phyloP scores from a whole-genome alignment of 1,140 invertebrate species.

The Drosophila baimaii region DNA sequence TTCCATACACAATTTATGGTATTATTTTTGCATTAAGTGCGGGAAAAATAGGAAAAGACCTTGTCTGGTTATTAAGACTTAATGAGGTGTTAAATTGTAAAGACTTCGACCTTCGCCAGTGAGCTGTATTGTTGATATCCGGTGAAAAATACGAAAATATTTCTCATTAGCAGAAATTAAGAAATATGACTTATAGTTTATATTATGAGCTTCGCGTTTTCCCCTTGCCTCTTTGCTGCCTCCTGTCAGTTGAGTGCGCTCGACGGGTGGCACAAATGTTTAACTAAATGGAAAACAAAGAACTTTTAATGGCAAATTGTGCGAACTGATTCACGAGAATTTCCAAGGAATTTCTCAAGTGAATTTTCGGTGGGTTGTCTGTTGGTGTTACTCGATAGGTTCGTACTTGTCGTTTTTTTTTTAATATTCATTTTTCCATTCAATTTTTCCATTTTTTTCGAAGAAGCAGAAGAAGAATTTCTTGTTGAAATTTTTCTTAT shows the following conservation, averaged over 20 bases:
- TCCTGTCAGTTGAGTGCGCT: conserved; percentile 12
- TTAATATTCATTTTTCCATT: conserved; percentile 55
- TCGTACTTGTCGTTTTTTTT: conserved; percentile 31
- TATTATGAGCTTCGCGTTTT: conserved; percentile 20
- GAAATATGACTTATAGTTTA: conserved; percentile 44
- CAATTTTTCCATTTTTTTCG: conserved; percentile 52
- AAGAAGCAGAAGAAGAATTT: conserved; percentile 59
- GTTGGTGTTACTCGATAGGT: conserved; percentile 28
- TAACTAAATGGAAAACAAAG: conserved; percentile 46
- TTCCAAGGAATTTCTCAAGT: conserved; percentile 41
- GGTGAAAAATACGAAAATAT: conserved; percentile 5
- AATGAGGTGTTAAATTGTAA: conserved; percentile 30
- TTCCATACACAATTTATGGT: neutral
- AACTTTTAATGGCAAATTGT: conserved; percentile 47
- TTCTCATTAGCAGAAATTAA: conserved; percentile 16
- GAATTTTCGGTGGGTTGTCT: conserved; percentile 26
- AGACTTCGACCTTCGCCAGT: conserved; percentile 1
- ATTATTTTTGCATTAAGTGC: neutral
- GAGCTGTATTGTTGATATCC: conserved; percentile 4
- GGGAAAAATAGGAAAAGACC: neutral
- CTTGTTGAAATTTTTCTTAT: conserved; percentile 25
- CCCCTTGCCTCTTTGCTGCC: neutral
- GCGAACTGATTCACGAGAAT: conserved; percentile 43
- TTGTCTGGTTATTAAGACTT: conserved; percentile 3
- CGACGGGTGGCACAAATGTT: conserved; percentile 45